Base-by-base conservation (phyloP, 2,888 invertebrate genomes). In the Mimas tiliae region DNA sequence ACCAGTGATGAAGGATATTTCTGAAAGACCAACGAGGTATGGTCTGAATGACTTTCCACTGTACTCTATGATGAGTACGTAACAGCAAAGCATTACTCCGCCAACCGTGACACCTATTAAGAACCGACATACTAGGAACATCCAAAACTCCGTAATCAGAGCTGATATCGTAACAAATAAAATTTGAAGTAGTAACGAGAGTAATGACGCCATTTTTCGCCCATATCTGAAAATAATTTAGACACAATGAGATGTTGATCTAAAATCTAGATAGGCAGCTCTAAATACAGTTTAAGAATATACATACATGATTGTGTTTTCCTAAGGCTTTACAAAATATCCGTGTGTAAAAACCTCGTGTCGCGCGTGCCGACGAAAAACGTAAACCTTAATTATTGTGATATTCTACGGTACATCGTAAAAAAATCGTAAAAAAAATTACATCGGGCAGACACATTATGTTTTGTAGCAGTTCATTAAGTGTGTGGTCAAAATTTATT, bases 1-100 rank as follows among this genome's bases (percentile, higher is more conserved):
- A 6, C 94, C 94, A n/a, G 94, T 68, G 48, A 95, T 83, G 73
- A 94, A 95, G 11, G 95, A 90, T 64, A 94, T 80, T 74, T 95
- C 95, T 58, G 90, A 90, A 0, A 95, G 76, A 42, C 94, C 95
- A 6, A 94, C 90, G 9, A 95, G 81, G 66, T 94, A 94, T 0
- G 94, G 94, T 70, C 95, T 83, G 84, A 91, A 91, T 6, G 90
- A 88, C 68, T 92, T 93, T 51, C 95, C 95, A 67, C 95, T 92
- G 34, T 95, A 85, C 87, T 96, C 96, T 82, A 95, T 95, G 27
- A 95, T 88, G 38, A 96, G 89, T 63, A 96, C 95, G 74, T 95
- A 96, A 73, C 95, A 94, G 69, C 95, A 95, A 21, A 96, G 92
- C 94, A 96, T 96, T 1, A 95, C 94, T 45, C 96, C 96, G 69